These are phyloP conservation scores for Struthio camelus DNA, from an alignment of 2,113 vertebrate species.

Conservation along the genomic window DNA sequence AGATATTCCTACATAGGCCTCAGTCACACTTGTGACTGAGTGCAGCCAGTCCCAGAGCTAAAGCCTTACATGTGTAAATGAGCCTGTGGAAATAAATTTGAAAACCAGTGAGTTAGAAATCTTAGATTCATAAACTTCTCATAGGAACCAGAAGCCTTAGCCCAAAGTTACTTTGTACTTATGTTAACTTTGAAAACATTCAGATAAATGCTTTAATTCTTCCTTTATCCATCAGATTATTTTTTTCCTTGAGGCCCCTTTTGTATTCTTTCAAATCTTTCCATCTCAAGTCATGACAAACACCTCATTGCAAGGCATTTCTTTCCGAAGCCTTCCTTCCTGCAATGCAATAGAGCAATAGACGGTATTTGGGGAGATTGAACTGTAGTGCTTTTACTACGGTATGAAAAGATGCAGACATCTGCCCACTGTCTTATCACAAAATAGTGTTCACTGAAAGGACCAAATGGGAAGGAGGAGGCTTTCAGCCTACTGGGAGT, in stretches of 20 bases:
- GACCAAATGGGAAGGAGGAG: neutral
- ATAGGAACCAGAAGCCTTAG: neutral
- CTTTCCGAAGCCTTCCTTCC: neutral
- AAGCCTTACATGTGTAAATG: neutral
- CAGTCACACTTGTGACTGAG: neutral
- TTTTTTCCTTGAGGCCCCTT: neutral
- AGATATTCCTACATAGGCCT: neutral
- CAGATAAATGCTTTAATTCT: neutral
- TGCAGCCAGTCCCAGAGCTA: neutral
- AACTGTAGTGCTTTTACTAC: neutral
- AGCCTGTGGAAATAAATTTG: neutral
- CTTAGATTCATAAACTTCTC: neutral
- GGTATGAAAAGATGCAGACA: neutral
- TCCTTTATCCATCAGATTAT: neutral
- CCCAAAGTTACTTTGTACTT: neutral
- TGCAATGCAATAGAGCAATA: neutral
- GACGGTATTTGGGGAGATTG: neutral
- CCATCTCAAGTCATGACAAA: neutral
- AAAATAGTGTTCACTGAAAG: neutral
- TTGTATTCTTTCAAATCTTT: neutral
- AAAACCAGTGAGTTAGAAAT: neutral
- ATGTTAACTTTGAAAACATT: neutral
- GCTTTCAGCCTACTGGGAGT: neutral
- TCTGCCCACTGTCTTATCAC: neutral
- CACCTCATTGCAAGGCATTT: neutral